Base-by-base conservation (phyloP, 1,140 invertebrate species). In the Ceratina australensis region DNA sequence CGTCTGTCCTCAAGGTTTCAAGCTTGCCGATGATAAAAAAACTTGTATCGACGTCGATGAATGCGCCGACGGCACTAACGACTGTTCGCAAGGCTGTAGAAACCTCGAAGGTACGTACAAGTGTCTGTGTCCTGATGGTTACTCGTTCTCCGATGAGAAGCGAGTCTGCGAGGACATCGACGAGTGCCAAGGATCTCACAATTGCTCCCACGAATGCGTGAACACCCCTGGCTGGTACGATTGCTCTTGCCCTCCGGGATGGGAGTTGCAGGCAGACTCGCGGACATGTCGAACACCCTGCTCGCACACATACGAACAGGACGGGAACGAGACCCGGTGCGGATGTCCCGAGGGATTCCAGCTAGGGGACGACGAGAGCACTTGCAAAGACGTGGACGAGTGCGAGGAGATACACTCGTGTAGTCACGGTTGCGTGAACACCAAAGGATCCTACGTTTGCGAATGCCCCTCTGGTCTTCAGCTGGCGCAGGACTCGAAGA, bases 51-150 rank as follows among this genome's bases (percentile, higher is more conserved):
- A 82, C 90, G 94, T 97, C 66, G 93, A 97, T 87, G 97, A 98
- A 90, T 98, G 97, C 84, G 90, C 92, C 2, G 92, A 94, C 49
- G 92, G 92, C 0, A 93, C 93, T 60, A 93, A 94, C 15, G 93
- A 94, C 64, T 95, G 95, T 79, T 95, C 94, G 0, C 93, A 94
- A 5, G 93, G 92, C 12, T 97, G 96, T 86, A 92, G 95, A 2
- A 97, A 97, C 87, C 94, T 93, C 0, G 93, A 94, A 2, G 95
- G 96, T 16, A 95, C 95, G 3, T 96, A 95, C 87, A 88, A 93
- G 2, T 97, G 96, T 84, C 93, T 95, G 66, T 97, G 96, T 87
- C 94, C 94, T 0, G 91, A 93, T 0, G 96, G 96, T 12, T 95
- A 95, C 90, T 93, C 93, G 61, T 89, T 96, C 1, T 92, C 95